These are phyloP conservation scores for Leistus spinibarbis DNA, from an alignment of 2,888 invertebrate genomes.

Conservation along the genomic window DNA sequence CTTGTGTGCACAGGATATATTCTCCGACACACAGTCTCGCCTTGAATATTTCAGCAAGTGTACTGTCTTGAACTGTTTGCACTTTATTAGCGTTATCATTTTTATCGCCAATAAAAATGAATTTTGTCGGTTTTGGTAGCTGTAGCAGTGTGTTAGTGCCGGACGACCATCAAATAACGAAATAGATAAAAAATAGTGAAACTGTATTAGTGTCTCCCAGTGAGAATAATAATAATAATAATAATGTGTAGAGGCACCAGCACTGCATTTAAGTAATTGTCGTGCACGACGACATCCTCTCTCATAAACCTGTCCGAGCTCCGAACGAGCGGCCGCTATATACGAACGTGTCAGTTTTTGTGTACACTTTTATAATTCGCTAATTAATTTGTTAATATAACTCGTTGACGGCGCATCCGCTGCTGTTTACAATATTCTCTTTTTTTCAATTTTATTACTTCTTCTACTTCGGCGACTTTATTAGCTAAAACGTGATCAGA, in stretches of 20 bases:
- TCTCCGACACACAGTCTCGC: no score
- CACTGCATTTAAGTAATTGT: constrained; percentile 19
- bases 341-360: constrained; percentile 22
- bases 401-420: constrained; percentile 27
- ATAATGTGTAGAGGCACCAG: neutral
- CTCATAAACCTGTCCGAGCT: constrained; percentile 9
- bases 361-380: constrained; percentile 21
- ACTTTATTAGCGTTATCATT: no score
- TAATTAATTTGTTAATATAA: constrained; percentile 33
- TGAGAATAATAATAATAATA: no score
- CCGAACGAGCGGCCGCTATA: constrained; percentile 6
- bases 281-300: constrained; percentile 16
- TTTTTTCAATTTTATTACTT: neutral
- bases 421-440: constrained; percentile 1
- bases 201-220: no score
- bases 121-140: no score
- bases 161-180: no score
- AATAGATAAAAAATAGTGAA: no score
- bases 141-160: no score
- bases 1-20: no score
- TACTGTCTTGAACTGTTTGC: no score
- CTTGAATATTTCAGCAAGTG: no score
- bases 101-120: no score
- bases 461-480: neutral
- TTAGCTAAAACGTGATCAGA: constrained; percentile 6